These are phyloP conservation scores for Odocoileus virginianus DNA, from an alignment of 2,113 vertebrate genomes.

Conservation along the genomic window DNA sequence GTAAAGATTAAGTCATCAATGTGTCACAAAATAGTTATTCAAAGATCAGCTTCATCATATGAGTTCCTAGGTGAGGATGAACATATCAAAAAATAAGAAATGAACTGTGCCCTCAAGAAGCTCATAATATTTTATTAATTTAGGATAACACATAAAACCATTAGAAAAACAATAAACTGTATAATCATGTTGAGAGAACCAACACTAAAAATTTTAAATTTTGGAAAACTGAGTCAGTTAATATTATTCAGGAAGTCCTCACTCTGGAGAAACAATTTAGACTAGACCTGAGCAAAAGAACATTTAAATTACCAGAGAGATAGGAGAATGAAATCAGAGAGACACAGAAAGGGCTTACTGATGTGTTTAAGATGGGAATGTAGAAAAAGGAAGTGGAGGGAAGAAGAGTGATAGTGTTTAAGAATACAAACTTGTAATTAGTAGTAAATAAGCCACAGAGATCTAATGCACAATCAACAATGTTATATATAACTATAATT, in stretches of 20 bases:
- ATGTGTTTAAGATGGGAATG: background rate
- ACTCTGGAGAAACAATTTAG: background rate
- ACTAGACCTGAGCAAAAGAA: background rate
- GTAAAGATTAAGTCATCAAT: background rate
- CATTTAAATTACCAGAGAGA: background rate
- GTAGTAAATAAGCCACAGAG: background rate
- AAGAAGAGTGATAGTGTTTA: background rate
- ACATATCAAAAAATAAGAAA: background rate
- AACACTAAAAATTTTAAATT: background rate
- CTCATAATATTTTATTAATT: background rate
- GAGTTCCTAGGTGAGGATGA: background rate
- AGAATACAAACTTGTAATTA: background rate
- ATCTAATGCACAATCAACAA: background rate
- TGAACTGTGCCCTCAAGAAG: background rate
- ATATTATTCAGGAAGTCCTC: background rate
- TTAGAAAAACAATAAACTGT: background rate
- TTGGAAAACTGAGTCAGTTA: background rate
- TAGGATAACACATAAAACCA: background rate
- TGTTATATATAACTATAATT: background rate
- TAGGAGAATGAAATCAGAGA: background rate
- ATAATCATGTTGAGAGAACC: background rate
- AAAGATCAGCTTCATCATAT: background rate
- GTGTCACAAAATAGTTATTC: background rate
- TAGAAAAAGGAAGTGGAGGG: background rate
- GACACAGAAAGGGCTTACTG: background rate